Evolutionary conservation across 2,888 invertebrate genomes (phyloP), one percentile per base, ranked within the genome.

Genomic region (Apocheima hispidaria): DNA sequence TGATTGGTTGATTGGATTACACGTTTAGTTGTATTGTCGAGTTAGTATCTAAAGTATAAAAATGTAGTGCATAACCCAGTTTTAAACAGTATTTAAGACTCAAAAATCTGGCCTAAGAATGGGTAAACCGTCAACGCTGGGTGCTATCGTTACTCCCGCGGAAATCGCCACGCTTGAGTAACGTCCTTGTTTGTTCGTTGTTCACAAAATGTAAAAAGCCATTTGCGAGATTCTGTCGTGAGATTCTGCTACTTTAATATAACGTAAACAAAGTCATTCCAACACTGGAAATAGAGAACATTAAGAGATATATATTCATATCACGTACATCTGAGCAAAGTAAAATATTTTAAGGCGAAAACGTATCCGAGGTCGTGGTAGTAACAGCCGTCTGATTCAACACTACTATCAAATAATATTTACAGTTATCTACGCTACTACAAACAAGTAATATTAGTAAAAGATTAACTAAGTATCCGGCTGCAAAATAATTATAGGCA

Each of bases 251-350:
- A 21, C 5, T 49, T 43, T 58, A 38, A 58, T 58, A 52, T 30
- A 23, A 44, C 30, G 52, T 38, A 58, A 58, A 52, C 58, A 58
- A 58, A 21, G 44, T 40, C 20, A 41, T 59, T 43, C 44, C 26
- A 6, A 18, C 35, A 21, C 5, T 1, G 21, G n/a, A 10, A 14
- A 12, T 38, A 20, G 14, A 12, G 7, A 38, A 57, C 21, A 40
- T 52, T 18, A 46, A 36, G 38, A 50, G 1, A 21, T 49, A 21
- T 30, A 5, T 49, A 21, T 30, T 4, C 46, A 26, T 28, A 20
- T 28, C 1, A 3, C 18, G 30, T 43, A 21, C 3, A 43, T 14
- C 14, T n/a, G n/a, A 12, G n/a, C 12, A n/a, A 23, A 38, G 38
- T 38, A 38, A 38, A 18, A 38, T 7, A 7, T 16, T 16, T 36